Percentiles rank a stretch among this genome's conserved stretches.
Evolutionary conservation across 2,797 vertebrate species (phyloP).

Genomic region (Smutsia temminckii): DNA sequence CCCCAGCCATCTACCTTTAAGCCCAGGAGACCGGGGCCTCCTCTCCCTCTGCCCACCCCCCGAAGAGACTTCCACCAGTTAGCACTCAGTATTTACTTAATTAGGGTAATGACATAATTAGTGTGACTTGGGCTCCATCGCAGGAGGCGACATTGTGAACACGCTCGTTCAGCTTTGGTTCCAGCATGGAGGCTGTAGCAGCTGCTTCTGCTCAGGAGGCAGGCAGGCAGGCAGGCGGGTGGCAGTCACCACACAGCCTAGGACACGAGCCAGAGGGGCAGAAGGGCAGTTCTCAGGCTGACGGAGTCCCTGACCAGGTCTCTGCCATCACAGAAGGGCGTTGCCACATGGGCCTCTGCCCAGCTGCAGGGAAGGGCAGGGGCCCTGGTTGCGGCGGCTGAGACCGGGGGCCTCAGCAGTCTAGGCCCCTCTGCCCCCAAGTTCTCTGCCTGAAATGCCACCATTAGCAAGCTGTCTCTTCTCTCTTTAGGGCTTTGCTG

Average conservation of each 20-base stretch:
- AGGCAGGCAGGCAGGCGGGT: conserved; percentile 3
- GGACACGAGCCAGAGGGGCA: background rate
- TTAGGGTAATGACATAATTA: conserved; percentile 82
- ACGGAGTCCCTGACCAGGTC: background rate
- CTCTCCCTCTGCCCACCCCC: conserved; percentile 18
- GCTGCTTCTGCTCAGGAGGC: conserved; percentile 54
- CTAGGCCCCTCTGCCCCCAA: background rate
- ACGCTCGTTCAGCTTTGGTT: conserved; percentile 68
- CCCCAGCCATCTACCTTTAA: background rate
- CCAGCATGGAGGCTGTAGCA: conserved; percentile 60
- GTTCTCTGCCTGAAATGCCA: conserved; percentile 8
- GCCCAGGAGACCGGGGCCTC: background rate
- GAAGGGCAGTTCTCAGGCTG: conserved; percentile 3
- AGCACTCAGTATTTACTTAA: conserved; percentile 79
- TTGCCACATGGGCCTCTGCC: background rate
- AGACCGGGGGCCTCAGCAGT: background rate
- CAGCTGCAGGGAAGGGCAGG: background rate
- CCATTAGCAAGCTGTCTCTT: background rate
- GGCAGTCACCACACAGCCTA: background rate
- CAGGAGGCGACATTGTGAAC: conserved; percentile 71
- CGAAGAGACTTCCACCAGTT: conserved; percentile 73
- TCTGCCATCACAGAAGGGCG: background rate
- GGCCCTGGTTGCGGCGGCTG: background rate
- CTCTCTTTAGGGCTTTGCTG: background rate
- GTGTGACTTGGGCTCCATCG: conserved; percentile 75